Base-by-base conservation (phyloP, 2,888 invertebrate species). In the Adelphocoris suturalis region DNA sequence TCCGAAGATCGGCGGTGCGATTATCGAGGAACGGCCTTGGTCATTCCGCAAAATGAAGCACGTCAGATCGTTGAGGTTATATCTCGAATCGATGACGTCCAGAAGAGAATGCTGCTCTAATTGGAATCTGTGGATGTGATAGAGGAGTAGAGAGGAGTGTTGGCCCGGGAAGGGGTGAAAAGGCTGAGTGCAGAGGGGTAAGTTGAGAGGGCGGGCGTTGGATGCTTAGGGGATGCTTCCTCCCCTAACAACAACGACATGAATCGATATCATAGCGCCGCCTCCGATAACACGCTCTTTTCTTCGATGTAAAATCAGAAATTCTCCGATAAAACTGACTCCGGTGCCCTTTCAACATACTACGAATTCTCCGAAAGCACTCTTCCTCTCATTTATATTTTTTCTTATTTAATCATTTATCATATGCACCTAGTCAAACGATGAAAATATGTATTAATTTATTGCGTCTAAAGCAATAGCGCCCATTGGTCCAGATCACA, bases 241-340 rank as follows among this genome's bases (percentile, higher is more conserved):
- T 13, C 78, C 78, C 78, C 46, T 78, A 78, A 27, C 78, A 78
- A 27, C 78, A 46, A 80, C 78, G 46, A 19, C 37, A 46, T 46
- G 78, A 80, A 80, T 80, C 78, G 78, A 80, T 80, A 80, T 16
- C 78, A 47, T 47, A 80, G n/a, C 28, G 78, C 78, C 19, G 78
- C 46, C 78, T 47, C 16, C 68, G 19, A 80, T 28, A 80, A 80
- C 78, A 47, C 78, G 78, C 46, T 80, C 46, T 37, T 46, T 28
- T 19, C 68, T 47, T 80, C 78, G 16, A 46, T 47, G 16, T 80
- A 80, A 7, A 80, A 80, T 47, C 78, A 13, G 68, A 68, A 23
- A 68, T 68, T 68, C 23, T 11, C 23, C 23, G 27, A 68, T 68
- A 68, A 23, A 23, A 9, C 68, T 19, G 3, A 68, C 68, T n/a